Evolutionary conservation across 2,113 vertebrate species (phyloP), one percentile per base, ranked within the genome.

Genomic region (Channa maculata): DNA sequence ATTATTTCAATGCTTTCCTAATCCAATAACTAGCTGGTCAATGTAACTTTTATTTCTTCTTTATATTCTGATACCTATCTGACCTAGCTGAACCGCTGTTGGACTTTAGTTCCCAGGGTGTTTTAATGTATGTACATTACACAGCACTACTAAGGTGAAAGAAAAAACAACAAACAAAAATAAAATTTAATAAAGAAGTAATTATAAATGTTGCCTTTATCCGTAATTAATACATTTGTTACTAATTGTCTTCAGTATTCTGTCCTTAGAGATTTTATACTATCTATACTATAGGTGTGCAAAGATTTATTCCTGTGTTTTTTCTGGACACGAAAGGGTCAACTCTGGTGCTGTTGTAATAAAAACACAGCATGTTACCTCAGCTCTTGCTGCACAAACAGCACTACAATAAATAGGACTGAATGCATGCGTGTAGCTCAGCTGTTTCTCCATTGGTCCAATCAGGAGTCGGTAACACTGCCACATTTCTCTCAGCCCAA

Each of bases 391-490:
- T 80, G 63, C 83, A 86, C 72, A 75, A 82, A 79, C 76, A 65
- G 70, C 77, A 64, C 54, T 38, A 80, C 76, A 60, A 53, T 39
- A 50, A 78, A 14, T 67, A 53, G 72, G 5, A 5, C 51, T 64
- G 71, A 62, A 71, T 59, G 65, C 51, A 48, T 55, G 13, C 55
- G 3, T 70, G 45, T 65, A 34, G 52, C 71, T 43, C 58, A 51
- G 53, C 66, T 44, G 50, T 65, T 46, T 68, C 63, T 5, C n/a
- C 15, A 92, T 89, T 92, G 88, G 89, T 71, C 84, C 83, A 84
- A 80, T 52, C 60, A 11, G 15, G 1, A 57, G 64, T 54, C 72
- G 7, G 65, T 71, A 14, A 53, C 34, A 5, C 5, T 43, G 9
- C 57, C 58, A 46, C 24, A 8, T 66, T 45, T 57, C 14, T 10